These are phyloP conservation scores for Botrylloides violaceus DNA, from an alignment of 23 tunicate species.

Conservation along the genomic window DNA sequence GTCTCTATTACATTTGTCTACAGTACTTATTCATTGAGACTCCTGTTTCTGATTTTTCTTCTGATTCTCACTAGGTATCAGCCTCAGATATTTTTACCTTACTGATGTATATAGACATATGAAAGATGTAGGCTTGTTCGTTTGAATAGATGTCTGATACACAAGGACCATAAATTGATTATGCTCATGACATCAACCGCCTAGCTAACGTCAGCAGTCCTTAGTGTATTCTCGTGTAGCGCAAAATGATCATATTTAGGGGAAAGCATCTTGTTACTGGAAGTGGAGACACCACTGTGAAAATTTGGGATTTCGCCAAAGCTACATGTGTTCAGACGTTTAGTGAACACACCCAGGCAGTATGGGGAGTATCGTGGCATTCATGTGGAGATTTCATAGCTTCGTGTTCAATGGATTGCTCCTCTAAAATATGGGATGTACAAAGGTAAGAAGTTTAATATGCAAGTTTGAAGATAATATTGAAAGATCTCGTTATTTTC, in stretches of 20 bases:
- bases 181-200: too few species aligned
- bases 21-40: too few species aligned
- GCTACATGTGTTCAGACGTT: constrained; percentile 63
- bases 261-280: constrained; percentile 81
- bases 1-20: neutral
- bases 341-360: constrained; percentile 86
- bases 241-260: too few species aligned
- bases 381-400: constrained; percentile 88
- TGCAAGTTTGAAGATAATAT: neutral
- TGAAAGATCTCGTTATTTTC: neutral
- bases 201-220: too few species aligned
- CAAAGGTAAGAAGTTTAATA: constrained; percentile 57
- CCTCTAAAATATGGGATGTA: constrained; percentile 88
- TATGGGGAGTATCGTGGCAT: constrained; percentile 98
- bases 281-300: constrained; percentile 76
- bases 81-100: too few species aligned
- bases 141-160: too few species aligned
- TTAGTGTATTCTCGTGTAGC: too few species aligned
- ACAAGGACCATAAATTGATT: too few species aligned
- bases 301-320: constrained; percentile 86
- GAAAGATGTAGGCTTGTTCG: too few species aligned
- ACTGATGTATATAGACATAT: too few species aligned
- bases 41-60: too few species aligned
- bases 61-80: too few species aligned
- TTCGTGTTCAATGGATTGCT: constrained; percentile 96